A percentile compares a stretch with the other conserved stretches of the same genome.
These are phyloP conservation scores for Callaeas wilsoni DNA, from an alignment of 2,113 vertebrate genomes.

Conservation along the genomic window DNA sequence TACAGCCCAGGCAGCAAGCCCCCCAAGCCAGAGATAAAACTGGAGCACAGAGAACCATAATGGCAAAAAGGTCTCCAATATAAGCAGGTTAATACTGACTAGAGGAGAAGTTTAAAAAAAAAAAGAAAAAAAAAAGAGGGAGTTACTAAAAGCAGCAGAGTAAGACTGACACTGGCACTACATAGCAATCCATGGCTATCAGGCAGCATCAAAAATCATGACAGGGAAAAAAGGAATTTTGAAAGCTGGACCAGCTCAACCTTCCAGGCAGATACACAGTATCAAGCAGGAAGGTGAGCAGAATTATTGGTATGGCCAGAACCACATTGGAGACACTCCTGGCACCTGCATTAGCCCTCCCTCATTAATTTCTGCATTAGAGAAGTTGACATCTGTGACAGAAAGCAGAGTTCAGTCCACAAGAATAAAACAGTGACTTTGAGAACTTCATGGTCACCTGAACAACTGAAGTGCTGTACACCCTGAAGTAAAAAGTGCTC, in stretches of 20 bases:
- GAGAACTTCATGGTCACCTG: background rate
- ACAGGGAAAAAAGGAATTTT: background rate
- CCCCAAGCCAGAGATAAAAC: background rate
- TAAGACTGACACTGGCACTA: background rate
- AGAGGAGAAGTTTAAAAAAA: background rate
- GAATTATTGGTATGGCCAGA: background rate
- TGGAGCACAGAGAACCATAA: background rate
- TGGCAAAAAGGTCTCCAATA: background rate
- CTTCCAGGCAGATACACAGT: background rate
- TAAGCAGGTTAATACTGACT: background rate
- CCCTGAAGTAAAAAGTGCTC: background rate
- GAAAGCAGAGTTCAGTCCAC: background rate
- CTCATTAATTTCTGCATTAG: background rate
- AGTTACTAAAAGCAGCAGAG: background rate
- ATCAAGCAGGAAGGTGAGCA: background rate
- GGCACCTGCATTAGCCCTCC: background rate
- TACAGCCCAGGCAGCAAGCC: background rate
- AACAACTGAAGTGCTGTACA: background rate
- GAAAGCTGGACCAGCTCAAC: background rate
- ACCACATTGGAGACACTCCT: background rate
- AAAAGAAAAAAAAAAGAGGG: background rate
- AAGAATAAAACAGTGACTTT: background rate
- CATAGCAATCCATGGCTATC: rapidly evolving
- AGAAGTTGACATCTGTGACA: background rate
- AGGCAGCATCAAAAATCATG: background rate